Conservation (phyloP, 2,113 vertebrate species). For the Prionailurus bengalensis region DNA sequence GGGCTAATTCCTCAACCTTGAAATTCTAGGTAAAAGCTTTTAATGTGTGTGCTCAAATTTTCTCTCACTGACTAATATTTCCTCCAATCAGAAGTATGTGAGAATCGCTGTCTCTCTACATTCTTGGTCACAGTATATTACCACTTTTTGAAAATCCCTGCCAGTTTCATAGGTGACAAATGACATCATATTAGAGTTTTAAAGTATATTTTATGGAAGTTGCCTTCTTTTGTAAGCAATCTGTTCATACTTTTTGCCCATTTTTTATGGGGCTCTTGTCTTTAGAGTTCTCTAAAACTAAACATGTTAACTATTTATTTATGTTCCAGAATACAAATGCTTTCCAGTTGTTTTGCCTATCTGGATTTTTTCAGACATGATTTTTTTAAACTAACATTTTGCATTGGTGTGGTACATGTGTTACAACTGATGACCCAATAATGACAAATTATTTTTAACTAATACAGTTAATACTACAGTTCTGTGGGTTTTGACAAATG, state of each 20-base stretch:
- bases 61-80: neutral
- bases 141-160: neutral
- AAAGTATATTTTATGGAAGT: neutral
- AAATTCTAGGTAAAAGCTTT: conserved; percentile 1
- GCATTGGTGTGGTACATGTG: neutral
- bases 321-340: neutral
- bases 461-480: neutral
- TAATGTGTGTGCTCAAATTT: neutral
- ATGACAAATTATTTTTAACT: conserved; percentile 20
- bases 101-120: neutral
- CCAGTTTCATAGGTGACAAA: neutral
- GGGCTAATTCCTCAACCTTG: neutral
- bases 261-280: neutral
- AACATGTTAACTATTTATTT: conserved; percentile 19
- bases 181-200: neutral
- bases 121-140: neutral
- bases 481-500: neutral
- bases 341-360: neutral
- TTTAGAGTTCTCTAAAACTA: conserved; percentile 2
- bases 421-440: neutral
- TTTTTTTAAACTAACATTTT: conserved; percentile 44
- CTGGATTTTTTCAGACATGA: neutral
- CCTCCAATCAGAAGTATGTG: neutral
- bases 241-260: neutral
- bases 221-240: neutral